Percentiles rank a stretch among this genome's conserved stretches.
phyloP scores from a whole-genome alignment of 2,888 invertebrate species.

The Plagodis pulveraria region DNA sequence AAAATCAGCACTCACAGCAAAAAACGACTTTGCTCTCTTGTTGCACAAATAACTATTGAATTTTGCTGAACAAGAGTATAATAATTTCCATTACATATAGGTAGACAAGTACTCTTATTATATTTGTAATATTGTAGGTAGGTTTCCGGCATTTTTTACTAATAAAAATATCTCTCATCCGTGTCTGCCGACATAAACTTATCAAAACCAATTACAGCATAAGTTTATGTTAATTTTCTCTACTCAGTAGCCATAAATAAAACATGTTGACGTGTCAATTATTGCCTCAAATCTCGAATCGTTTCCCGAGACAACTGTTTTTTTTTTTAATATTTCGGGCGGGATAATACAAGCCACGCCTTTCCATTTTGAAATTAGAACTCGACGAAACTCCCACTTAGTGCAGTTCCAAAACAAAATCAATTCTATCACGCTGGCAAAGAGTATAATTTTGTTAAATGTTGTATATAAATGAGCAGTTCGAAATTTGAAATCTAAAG shows the following conservation, averaged over 20 bases:
- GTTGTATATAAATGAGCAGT: conserved; percentile 7
- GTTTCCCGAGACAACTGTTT: conserved; percentile 62
- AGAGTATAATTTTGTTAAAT: conserved; percentile 48
- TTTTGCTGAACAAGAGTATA: too few species aligned
- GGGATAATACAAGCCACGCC: conserved; percentile 67
- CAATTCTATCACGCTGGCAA: conserved; percentile 38
- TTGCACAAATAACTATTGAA: too few species aligned
- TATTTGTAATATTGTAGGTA: conserved; percentile 32
- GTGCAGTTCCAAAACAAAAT: conserved; percentile 22
- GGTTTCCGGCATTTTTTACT: conserved; percentile 23
- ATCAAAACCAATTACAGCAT: conserved; percentile 78
- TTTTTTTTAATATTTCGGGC: conserved; percentile 60
- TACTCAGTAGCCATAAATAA: conserved; percentile 73
- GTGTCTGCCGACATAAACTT: conserved; percentile 67
- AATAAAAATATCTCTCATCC: conserved; percentile 62
- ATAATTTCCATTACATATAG: too few species aligned
- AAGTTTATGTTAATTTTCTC: conserved; percentile 75
- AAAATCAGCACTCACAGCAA: too few species aligned
- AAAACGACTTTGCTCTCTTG: too few species aligned
- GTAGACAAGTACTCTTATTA: background rate
- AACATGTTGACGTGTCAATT: conserved; percentile 79
- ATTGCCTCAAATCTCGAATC: conserved; percentile 62
- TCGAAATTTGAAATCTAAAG: conserved; percentile 45
- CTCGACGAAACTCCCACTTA: conserved; percentile 53
- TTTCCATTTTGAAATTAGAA: conserved; percentile 55